phyloP scores from a whole-genome alignment of 2,888 invertebrate species.

The Anorthoa munda region DNA sequence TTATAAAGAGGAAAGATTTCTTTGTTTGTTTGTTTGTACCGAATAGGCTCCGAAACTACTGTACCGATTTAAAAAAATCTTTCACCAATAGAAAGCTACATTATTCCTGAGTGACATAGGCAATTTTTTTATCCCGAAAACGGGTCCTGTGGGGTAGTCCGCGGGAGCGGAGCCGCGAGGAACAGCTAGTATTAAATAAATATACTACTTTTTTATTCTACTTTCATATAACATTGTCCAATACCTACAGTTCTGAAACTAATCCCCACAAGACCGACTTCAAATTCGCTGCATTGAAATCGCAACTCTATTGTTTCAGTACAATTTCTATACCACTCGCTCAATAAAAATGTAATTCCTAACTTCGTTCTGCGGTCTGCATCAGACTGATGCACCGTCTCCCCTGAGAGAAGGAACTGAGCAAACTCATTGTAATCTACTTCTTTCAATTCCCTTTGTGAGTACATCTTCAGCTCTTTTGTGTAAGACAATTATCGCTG shows the following conservation, averaged over 20 bases:
- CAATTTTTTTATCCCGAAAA: too few relatives aligned
- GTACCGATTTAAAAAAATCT: too few relatives aligned
- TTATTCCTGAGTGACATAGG: too few relatives aligned
- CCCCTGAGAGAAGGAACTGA: conserved; percentile 63
- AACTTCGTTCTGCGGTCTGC: conserved; percentile 60
- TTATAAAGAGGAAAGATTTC: too few relatives aligned
- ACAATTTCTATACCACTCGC: conserved; percentile 40
- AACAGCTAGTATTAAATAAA: neutral
- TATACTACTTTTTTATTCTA: neutral
- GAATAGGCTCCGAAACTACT: too few relatives aligned
- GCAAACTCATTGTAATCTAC: conserved; percentile 83
- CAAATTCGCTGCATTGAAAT: conserved; percentile 32
- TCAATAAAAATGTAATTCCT: conserved; percentile 63
- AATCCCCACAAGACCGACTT: conserved; percentile 14
- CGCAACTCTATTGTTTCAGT: conserved; percentile 44
- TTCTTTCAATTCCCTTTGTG: conserved; percentile 87
- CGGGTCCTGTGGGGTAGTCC: too few relatives aligned
- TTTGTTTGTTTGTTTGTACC: too few relatives aligned
- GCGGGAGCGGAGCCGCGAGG: too few relatives aligned
- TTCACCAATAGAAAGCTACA: too few relatives aligned
- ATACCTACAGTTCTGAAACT: neutral
- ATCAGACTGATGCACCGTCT: conserved; percentile 60
- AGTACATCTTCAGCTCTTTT: conserved; percentile 84
- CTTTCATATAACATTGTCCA: neutral
- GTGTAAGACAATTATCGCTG: conserved; percentile 87